A percentile compares a stretch with the other conserved stretches of the same genome.
Evolutionary conservation across 2,113 vertebrate species (phyloP).

Genomic region (Alectura lathami): DNA sequence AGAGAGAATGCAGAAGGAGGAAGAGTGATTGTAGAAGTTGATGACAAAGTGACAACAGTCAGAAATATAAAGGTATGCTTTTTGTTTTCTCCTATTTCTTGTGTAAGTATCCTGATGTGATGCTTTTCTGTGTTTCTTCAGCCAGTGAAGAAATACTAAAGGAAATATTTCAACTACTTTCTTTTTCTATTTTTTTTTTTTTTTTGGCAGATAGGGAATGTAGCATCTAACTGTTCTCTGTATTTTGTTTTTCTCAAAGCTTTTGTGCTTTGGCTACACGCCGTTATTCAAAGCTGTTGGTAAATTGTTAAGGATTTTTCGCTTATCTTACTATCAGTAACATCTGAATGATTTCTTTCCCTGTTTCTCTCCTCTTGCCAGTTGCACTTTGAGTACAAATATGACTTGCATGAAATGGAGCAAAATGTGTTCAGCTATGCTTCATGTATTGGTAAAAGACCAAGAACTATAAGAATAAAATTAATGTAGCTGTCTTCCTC

Average conservation of each 20-base stretch:
- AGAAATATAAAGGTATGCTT: slow-evolving; percentile 89
- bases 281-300: neutral
- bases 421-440: neutral
- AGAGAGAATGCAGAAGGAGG: slow-evolving; percentile 89
- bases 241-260: neutral
- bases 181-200: neutral
- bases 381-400: no score
- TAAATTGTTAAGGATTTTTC: neutral
- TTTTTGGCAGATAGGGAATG: neutral
- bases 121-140: neutral
- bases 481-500: neutral
- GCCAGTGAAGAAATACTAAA: neutral
- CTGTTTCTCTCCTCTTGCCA: neutral
- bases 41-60: slow-evolving; percentile 88
- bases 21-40: slow-evolving; percentile 87
- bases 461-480: neutral
- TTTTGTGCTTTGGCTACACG: neutral
- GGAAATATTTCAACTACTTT: neutral
- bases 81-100: neutral
- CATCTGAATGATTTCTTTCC: neutral
- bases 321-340: neutral
- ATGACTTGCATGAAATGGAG: neutral
- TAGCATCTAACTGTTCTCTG: neutral
- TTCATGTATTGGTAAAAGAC: neutral
- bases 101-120: neutral